Base-by-base conservation (phyloP, 2,797 vertebrate genomes). In the Pangasius larnaudii region DNA sequence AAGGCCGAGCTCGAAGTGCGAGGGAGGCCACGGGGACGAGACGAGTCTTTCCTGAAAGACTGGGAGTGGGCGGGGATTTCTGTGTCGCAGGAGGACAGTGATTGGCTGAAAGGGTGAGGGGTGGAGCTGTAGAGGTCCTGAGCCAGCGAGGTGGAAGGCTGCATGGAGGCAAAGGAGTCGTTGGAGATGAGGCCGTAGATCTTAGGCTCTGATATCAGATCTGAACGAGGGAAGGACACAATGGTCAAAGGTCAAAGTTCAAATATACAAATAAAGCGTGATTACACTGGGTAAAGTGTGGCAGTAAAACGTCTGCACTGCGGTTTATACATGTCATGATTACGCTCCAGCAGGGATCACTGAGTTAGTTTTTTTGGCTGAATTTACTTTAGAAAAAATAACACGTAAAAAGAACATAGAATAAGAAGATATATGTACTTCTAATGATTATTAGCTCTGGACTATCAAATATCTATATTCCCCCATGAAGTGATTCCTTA, bases 1-100 rank as follows among this genome's bases (percentile, higher is more conserved):
- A 99, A 99, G 4, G 98, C 98, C 22, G 98, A 99, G 94, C 98
- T 99, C 13, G 98, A 99, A 86, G 98, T 99, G 93, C 98, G 97
- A 74, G 98, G 98, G 88, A 99, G 96, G 49, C 98, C 98, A 71
- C 98, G 96, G n/a, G 98, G 97, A 83, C 98, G 96, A 56, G 91
- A 89, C 63, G 97, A 97, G 90, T 99, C 98, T 93, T 99, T 99
- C 89, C 98, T 96, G 63, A 97, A 99, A 69, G 96, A 97, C 94
- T 98, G 98, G 84, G 98, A 98, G 92, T 98, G 96, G 0, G 97
- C 93, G 92, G 97, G 94, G 85, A 95, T 93, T 93, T 99, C 98
- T 2, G 97, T 92, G 93, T 99, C 98, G 89, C 97, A 97, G 18
- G 95, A 96, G 27, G 96, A 97, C 91, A 97, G 96, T 22, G 97